Evolutionary conservation across 2,113 vertebrate genomes (phyloP), one percentile per base, ranked within the genome.

Genomic region (Sterrhoptilus dennistouni): DNA sequence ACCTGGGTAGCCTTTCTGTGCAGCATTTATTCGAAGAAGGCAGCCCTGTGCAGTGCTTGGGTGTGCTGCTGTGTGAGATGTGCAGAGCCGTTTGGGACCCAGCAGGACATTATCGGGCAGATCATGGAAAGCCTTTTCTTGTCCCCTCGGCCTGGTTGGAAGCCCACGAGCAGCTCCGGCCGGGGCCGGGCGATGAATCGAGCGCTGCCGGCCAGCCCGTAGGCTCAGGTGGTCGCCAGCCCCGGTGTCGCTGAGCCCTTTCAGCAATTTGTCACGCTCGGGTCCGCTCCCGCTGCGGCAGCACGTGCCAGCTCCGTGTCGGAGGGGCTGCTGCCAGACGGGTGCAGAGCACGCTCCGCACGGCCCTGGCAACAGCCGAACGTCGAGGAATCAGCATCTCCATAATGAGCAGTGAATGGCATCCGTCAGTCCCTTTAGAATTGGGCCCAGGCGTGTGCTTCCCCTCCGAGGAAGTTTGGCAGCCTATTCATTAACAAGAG

Each of bases 211-310:
- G 95, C 90, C 87, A 93, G 97, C 81, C 92, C 74, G 76, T 85
- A 98, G 98, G 98, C 99, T 99, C 99, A 99, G 99, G 99, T 99
- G 99, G 98, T 96, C 97, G 96, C 97, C 98, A 98, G 98, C 97
- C 98, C 87, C 94, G 98, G 98, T 99, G 98, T 97, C 97, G 98
- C 98, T 94, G 97, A 97, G 98, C 98, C 98, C 98, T 99, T 99
- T 99, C 97, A 99, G 98, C 98, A 94, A 99, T 99, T 99, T 98
- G 99, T 99, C 99, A 99, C 98, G 99, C 97, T 98, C 95, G 96
- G 96, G 97, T 96, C 98, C 90, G 98, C 97, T 98, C 99, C 99
- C 97, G 98, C 98, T 99, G 99, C 98, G 99, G 98, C 98, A 98
- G 98, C 99, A 99, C 99, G 99, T 99, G 99, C 99, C 98, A 97